Base-by-base conservation (phyloP, 2,113 vertebrate species). In the Oreocharis arfaki region DNA sequence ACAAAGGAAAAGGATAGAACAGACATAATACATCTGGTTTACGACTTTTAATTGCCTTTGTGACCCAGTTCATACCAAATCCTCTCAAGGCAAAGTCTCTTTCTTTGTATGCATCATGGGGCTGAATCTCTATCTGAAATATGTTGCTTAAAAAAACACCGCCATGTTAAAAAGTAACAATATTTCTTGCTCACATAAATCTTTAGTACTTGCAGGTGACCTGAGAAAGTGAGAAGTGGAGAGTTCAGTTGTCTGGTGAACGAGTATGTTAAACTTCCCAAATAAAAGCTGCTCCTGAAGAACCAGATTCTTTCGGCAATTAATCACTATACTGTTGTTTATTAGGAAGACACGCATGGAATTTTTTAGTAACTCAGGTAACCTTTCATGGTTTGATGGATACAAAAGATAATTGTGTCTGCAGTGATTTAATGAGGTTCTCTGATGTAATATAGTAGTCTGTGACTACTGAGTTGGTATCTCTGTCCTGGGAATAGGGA, bases 11-110 rank as follows among this genome's bases (percentile, higher is more conserved):
- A 92, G 94, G 93, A 97, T 96, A 96, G 97, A 95, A 90, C 81
- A 98, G 98, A 98, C 97, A 97, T 12, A 95, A 96, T 97, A 93
- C 98, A 98, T 97, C 97, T 98, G 98, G 93, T 97, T 96, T 96
- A 55, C 64, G 59, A 94, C 94, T 93, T 95, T 89, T 97, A 96
- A 80, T 82, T 93, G 95, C 96, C 94, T 97, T 92, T 95, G 95
- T 96, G 96, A 97, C 97, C 95, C 97, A 95, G 95, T 95, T 97
- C 96, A 95, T 96, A 97, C 96, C 97, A 97, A 93, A 93, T 89
- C 79, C 71, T 94, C 90, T 84, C 96, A 85, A 95, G 97, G 93
- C 94, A 89, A 90, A 92, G 91, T 95, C 89, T 96, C 89, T 91
- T 67, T 64, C 94, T 93, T 70, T 70, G 85, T 93, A 77, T 91